Evolutionary conservation across 2,888 invertebrate species (phyloP).

Genomic region (Acheta domesticus): DNA sequence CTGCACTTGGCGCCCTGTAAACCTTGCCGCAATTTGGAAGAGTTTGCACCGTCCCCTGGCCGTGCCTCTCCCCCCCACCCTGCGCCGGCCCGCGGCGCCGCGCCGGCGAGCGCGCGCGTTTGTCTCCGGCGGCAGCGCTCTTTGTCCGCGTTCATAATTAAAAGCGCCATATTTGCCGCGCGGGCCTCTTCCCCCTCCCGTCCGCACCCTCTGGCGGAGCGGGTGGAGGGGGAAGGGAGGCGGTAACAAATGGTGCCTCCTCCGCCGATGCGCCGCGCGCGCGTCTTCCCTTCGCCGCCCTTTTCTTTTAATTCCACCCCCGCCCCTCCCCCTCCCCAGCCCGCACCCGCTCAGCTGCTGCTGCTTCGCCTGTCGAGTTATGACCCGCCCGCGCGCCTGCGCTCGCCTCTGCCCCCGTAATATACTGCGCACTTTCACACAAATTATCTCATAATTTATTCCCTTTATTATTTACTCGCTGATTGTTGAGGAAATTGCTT

Average conservation of each 20-base stretch:
- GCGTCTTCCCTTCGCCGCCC: neutral
- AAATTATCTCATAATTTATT: constrained; percentile 1
- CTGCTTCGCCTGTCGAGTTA: too few species aligned
- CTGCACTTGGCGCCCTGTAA: too few species aligned
- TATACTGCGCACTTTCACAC: neutral
- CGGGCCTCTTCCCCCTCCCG: neutral
- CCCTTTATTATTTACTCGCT: constrained; percentile 1
- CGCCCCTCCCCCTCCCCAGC: too few species aligned
- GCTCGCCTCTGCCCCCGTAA: neutral
- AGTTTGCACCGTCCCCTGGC: too few species aligned
- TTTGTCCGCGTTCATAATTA: constrained; percentile 11
- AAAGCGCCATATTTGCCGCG: constrained; percentile 7
- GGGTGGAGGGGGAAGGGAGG: neutral
- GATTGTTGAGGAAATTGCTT: neutral
- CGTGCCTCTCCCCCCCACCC: too few species aligned
- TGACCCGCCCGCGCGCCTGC: neutral
- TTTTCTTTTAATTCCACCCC: too few species aligned
- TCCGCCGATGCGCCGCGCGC: neutral
- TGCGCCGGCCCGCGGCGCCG: too few species aligned
- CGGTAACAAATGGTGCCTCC: neutral
- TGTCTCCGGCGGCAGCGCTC: neutral
- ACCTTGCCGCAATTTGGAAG: too few species aligned
- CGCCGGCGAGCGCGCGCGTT: too few species aligned
- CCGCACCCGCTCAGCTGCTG: too few species aligned
- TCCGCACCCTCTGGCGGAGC: too few species aligned